Evolutionary conservation across 2,888 invertebrate genomes (phyloP).

Genomic region (Nephrocerus scutellatus): DNA sequence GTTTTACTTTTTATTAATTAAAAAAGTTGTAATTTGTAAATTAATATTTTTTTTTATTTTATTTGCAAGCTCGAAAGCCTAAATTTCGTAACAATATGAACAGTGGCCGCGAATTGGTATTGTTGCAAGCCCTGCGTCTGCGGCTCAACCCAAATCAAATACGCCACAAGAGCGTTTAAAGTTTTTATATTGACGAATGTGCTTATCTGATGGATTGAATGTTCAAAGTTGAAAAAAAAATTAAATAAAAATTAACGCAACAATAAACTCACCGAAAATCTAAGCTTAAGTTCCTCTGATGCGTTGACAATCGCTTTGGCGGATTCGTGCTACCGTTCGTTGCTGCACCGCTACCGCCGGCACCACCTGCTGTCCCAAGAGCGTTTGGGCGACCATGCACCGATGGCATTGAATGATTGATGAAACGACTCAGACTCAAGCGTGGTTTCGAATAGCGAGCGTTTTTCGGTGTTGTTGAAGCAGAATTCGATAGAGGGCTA

Average conservation of each 20-base stretch:
- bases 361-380: slow-evolving; percentile 16
- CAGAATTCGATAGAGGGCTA: slow-evolving; percentile 31
- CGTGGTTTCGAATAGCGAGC: slow-evolving; percentile 44
- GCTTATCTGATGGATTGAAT: slow-evolving; percentile 8
- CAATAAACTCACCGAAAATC: slow-evolving; percentile 66
- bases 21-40: no score
- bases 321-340: slow-evolving; percentile 27
- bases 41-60: no score
- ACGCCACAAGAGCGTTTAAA: not conserved
- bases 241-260: slow-evolving; percentile 3
- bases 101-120: no score
- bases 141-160: no score
- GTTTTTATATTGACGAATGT: not conserved
- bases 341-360: slow-evolving; percentile 13
- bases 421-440: slow-evolving; percentile 43
- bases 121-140: no score
- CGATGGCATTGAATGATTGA: slow-evolving; percentile 46
- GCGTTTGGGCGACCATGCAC: slow-evolving; percentile 44
- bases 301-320: slow-evolving; percentile 50
- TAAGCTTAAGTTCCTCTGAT: slow-evolving; percentile 82
- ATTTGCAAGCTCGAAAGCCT: no score
- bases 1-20: no score
- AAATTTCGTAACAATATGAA: no score
- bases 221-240: slow-evolving; percentile 8
- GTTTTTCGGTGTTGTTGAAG: slow-evolving; percentile 44